Percentiles rank a stretch among this genome's conserved stretches.
phyloP scores from a whole-genome alignment of 2,113 vertebrate species.

The Pygoscelis adeliae region DNA sequence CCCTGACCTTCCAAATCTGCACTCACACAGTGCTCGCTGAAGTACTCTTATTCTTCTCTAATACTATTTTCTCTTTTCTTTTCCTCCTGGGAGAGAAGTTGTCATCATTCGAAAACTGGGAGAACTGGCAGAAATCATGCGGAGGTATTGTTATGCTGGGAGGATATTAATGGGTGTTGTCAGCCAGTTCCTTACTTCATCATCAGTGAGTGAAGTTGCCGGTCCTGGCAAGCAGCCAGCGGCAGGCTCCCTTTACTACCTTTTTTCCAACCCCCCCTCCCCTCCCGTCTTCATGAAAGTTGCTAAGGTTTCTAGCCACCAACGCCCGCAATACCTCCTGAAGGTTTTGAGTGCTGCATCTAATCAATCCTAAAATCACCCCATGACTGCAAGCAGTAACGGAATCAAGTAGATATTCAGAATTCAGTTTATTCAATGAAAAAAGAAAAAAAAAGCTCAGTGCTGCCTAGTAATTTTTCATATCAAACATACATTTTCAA shows the following conservation, averaged over 20 bases:
- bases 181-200: not conserved
- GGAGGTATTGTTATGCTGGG: not conserved
- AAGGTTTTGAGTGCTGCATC: not conserved
- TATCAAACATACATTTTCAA: not conserved
- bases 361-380: not conserved
- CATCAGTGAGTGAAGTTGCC: not conserved
- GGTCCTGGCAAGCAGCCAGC: not conserved
- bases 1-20: not conserved
- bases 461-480: not conserved
- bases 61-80: not conserved
- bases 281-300: not conserved
- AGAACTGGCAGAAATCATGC: not conserved
- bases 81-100: not conserved
- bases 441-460: not conserved
- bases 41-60: not conserved
- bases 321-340: not conserved
- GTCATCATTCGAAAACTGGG: not conserved
- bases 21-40: not conserved
- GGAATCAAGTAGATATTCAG: not conserved
- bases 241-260: not conserved
- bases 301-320: not conserved
- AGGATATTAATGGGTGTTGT: conserved; percentile 9
- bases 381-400: not conserved
- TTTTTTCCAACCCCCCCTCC: too few relatives aligned
- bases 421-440: not conserved